Evolutionary conservation across 1,140 invertebrate genomes (phyloP), one percentile per base, ranked within the genome.

Genomic region (Drosophila serrata): DNA sequence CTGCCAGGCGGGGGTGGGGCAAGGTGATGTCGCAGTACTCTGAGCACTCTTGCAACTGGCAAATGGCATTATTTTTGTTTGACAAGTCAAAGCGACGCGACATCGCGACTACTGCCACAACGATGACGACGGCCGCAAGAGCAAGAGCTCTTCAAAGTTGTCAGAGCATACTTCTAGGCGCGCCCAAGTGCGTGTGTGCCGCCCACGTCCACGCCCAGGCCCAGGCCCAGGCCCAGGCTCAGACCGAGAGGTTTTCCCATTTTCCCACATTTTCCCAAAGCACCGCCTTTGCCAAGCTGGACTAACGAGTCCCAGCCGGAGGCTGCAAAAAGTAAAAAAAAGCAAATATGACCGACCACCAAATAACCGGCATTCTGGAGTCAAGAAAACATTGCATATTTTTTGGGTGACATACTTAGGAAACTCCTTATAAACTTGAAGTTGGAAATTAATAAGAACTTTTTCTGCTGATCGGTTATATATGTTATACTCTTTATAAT

Each of bases 1-100:
- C 49, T 22, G 49, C 7, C 12, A 1, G 51, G 33, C 6, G 31
- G 57, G 12, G 6, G 43, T 17, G 45, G 27, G 12, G 39, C 40
- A 33, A 42, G 48, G 33, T 57, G 65, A n/a, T 40, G 59, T 62
- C 17, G 58, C 33, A 45, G 62, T 57, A 57, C 55, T 57, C 68
- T 79, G 61, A 68, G 64, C 64, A 67, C 64, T 68, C 68, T 78
- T 55, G 75, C 75, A 78, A 55, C 70, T 84, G 81, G 73, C 76
- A 84, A 84, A 85, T 85, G 81, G 67, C 77, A 77, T 85, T 84
- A 77, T 85, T 85, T 84, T 85, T 85, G 81, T 85, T 85, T 85
- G 81, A 68, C 81, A 85, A 81, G 77, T 81, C 81, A 85, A 81
- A 85, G 63, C 73, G 73, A 49, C 49, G 75, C 76, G 80, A 78